These are phyloP conservation scores for Sebastes fasciatus DNA, from an alignment of 2,113 vertebrate species.

Conservation along the genomic window DNA sequence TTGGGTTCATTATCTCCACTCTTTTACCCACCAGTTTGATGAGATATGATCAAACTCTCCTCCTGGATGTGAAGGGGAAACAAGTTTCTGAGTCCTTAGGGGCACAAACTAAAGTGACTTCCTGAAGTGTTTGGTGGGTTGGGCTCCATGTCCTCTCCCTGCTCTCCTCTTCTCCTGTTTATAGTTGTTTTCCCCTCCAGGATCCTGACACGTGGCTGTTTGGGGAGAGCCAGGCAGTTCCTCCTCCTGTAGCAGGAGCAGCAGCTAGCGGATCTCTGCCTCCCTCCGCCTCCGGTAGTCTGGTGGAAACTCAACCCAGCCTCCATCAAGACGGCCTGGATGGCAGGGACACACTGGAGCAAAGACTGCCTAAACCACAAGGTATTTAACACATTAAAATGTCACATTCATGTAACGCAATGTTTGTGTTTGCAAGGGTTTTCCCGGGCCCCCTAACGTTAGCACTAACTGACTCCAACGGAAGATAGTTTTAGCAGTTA, in stretches of 20 bases:
- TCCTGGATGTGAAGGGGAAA: no score
- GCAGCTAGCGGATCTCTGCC: constrained; percentile 30
- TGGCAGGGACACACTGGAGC: constrained; percentile 90
- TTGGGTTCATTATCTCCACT: neutral
- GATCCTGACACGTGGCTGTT: constrained; percentile 85
- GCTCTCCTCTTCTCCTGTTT: constrained; percentile 33
- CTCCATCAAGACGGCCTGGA: constrained; percentile 85
- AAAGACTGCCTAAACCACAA: constrained; percentile 66
- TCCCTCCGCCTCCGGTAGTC: constrained; percentile 38
- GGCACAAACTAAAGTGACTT: constrained; percentile 36
- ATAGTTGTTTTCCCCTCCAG: constrained; percentile 21
- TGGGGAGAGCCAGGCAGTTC: constrained; percentile 36
- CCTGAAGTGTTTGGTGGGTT: constrained; percentile 51
- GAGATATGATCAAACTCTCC: neutral
- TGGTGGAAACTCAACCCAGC: constrained; percentile 39
- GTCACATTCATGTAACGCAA: accelerated
- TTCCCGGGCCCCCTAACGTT: no score
- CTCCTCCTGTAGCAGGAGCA: neutral
- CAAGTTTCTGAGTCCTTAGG: no score
- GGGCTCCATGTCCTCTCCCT: constrained; percentile 37
- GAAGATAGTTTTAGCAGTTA: constrained; percentile 7
- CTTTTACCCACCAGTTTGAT: neutral
- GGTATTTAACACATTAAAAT: constrained; percentile 60
- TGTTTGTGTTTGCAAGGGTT: neutral
- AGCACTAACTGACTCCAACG: constrained; percentile 17